A percentile compares a stretch with the other conserved stretches of the same genome.
Conservation (phyloP, 2,797 vertebrate genomes). For the Crax fasciolata region DNA sequence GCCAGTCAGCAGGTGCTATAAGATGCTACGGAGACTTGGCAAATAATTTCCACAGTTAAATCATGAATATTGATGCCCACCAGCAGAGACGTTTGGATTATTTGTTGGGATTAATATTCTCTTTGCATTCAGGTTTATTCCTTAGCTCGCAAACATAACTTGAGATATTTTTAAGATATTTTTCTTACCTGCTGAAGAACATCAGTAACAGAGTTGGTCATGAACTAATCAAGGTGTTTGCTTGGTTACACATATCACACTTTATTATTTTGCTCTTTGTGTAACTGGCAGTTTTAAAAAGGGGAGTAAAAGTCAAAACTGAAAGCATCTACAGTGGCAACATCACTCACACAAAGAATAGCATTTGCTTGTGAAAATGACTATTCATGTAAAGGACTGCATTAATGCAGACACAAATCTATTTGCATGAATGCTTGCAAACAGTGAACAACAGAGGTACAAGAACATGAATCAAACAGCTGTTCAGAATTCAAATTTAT, state of each 20-base stretch:
- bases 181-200: conserved; percentile 20
- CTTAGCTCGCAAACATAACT: conserved; percentile 12
- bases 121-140: conserved; percentile 13
- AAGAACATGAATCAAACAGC: conserved; percentile 61
- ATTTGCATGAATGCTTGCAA: conserved; percentile 72
- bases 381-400: conserved; percentile 32
- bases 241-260: background rate
- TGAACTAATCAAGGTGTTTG: background rate
- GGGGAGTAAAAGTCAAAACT: background rate
- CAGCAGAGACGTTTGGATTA: conserved; percentile 42
- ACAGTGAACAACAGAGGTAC: conserved; percentile 69
- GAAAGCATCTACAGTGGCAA: conserved; percentile 33
- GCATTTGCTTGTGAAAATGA: conserved; percentile 45
- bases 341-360: conserved; percentile 34
- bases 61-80: conserved; percentile 43
- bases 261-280: background rate
- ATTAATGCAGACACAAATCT: conserved; percentile 64
- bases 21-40: conserved; percentile 44
- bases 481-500: conserved; percentile 73
- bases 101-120: conserved; percentile 45
- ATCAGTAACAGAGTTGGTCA: background rate
- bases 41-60: conserved; percentile 53
- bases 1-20: conserved; percentile 47
- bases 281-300: background rate
- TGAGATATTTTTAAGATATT: background rate